Evolutionary conservation across 2,113 vertebrate species (phyloP).

Genomic region (Macroglossus sobrinus): DNA sequence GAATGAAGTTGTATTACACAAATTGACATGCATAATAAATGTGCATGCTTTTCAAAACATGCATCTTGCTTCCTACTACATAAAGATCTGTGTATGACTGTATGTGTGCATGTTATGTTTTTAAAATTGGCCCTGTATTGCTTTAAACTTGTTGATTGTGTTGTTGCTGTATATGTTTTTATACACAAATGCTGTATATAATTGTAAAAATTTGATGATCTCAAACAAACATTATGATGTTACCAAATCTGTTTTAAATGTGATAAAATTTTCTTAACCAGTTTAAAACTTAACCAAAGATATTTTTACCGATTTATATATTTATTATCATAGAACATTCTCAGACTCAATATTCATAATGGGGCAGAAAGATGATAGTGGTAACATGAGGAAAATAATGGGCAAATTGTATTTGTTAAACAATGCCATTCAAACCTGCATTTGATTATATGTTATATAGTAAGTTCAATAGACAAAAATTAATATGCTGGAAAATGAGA

Average conservation of each 20-base stretch:
- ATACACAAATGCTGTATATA: neutral
- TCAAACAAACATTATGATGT: neutral
- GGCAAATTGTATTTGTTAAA: constrained; percentile 23
- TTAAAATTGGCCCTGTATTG: neutral
- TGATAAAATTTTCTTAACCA: neutral
- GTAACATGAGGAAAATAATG: neutral
- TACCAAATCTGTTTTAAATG: neutral
- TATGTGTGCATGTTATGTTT: neutral
- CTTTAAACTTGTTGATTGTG: neutral
- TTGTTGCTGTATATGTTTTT: neutral
- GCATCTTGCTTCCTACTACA: neutral
- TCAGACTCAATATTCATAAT: neutral
- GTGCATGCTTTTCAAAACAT: neutral
- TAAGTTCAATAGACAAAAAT: neutral
- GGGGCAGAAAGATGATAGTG: neutral
- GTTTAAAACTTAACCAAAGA: neutral
- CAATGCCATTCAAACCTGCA: neutral
- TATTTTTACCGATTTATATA: neutral
- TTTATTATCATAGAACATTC: neutral
- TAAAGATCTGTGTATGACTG: neutral
- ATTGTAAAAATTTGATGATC: neutral
- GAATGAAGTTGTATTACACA: neutral
- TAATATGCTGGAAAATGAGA: constrained; percentile 52
- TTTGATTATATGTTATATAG: constrained; percentile 23
- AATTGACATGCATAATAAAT: neutral